Base-by-base conservation (phyloP, 2,797 vertebrate species). In the Darevskia nairensis region DNA sequence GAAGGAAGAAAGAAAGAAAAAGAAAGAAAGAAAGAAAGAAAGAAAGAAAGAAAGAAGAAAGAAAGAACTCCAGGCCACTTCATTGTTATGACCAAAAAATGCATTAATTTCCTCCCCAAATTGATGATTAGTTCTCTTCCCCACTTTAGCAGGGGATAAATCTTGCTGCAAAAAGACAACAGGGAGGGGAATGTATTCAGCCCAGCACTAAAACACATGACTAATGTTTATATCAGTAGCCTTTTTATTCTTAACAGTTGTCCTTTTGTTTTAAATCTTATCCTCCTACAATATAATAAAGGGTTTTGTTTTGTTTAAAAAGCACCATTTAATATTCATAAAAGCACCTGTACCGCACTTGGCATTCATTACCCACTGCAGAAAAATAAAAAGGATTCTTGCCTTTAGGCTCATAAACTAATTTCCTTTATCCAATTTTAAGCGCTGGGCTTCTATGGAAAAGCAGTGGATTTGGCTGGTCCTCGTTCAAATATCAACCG, bases 341-440 rank as follows among this genome's bases (percentile, higher is more conserved):
- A 84, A 55, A 55, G n/a, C 68, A 84, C 69, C 35, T 64, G 59
- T 39, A 66, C 27, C 44, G 21, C 8, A n/a, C 35, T 86, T 69
- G 25, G 35, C 27, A 39, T 27, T 80, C 50, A 41, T 80, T 59
- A 39, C 32, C 80, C 35, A 15, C 11, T 35, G 69, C 25, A 27
- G n/a, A 25, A 35, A n/a, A 3, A 13, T 15, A 64, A 61, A 61
- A 41, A 75, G 41, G 29, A 44, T 32, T 39, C 27, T 13, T 87
- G 79, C 71, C 69, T 81, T 72, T n/a, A 75, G 69, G 69, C 55
- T 81, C 59, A 64, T 74, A 75, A 39, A 15, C 46, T 84, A 69
- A 69, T 72, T 55, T 55, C 66, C 15, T 59, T 80, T 86, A 21
- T 25, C 35, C 32, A 71, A 71, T 35, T 80, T 35, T 71, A 25